Evolutionary conservation across 1,140 invertebrate species (phyloP).

Genomic region (Drosophila equinoxialis): DNA sequence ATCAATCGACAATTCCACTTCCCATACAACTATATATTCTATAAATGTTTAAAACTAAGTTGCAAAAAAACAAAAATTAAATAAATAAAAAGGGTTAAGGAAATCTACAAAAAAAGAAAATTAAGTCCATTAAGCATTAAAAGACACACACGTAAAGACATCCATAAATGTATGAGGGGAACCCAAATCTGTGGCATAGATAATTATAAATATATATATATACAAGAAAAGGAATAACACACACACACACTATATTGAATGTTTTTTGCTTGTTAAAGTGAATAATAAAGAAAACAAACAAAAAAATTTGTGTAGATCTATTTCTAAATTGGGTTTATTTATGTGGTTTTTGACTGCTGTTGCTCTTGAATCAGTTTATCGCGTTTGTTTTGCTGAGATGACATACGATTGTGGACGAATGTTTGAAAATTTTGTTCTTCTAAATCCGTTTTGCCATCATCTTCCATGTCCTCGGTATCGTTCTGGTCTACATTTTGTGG

Average conservation of each 20-base stretch:
- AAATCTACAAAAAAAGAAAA: slow-evolving; percentile 11
- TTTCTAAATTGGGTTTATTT: slow-evolving; percentile 2
- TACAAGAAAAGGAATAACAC: slow-evolving; percentile 34
- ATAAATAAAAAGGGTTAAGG: slow-evolving; percentile 56
- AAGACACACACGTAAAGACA: slow-evolving; percentile 34
- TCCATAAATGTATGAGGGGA: slow-evolving; percentile 11
- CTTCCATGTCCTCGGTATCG: slow-evolving; percentile 42
- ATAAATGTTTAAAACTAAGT: slow-evolving; percentile 12
- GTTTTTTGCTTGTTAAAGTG: slow-evolving; percentile 81
- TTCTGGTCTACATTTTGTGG: slow-evolving; percentile 33
- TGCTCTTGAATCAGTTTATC: slow-evolving; percentile 42
- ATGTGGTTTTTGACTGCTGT: not conserved
- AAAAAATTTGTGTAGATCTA: slow-evolving; percentile 19
- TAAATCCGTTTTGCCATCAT: slow-evolving; percentile 40
- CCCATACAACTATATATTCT: slow-evolving; percentile 2
- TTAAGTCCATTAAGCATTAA: slow-evolving; percentile 56
- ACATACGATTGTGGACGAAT: slow-evolving; percentile 57
- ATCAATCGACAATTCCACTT: slow-evolving; percentile 1
- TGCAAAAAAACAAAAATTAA: slow-evolving; percentile 60
- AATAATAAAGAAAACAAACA: slow-evolving; percentile 67
- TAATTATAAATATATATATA: slow-evolving; percentile 11
- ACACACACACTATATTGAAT: slow-evolving; percentile 78
- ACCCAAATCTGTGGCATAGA: slow-evolving; percentile 17
- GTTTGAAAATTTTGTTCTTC: slow-evolving; percentile 68
- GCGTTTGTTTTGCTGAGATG: slow-evolving; percentile 50